Evolutionary conservation across 2,113 vertebrate species (phyloP).

Genomic region (Menidia beryllina): DNA sequence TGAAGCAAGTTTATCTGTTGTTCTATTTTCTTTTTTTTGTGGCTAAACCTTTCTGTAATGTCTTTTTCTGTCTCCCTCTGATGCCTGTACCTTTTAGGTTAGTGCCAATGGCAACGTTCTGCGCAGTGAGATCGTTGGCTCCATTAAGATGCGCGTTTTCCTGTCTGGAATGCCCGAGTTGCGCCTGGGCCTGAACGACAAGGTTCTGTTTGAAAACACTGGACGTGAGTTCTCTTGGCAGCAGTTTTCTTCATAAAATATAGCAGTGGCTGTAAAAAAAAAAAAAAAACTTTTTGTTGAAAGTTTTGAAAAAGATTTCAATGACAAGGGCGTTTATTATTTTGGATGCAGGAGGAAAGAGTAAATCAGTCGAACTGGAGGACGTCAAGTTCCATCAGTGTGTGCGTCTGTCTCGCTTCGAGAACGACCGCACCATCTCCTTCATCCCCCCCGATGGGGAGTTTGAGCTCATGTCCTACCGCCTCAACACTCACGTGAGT

Average conservation of each 20-base stretch:
- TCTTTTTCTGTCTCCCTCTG: neutral
- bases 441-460: constrained; percentile 92
- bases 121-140: constrained; percentile 97
- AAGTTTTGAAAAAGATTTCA: no score
- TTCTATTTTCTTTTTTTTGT: neutral
- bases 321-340: no score
- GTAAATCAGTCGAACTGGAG: constrained; percentile 91
- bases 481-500: constrained; percentile 90
- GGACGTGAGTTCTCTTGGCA: constrained; percentile 89
- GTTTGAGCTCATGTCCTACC: constrained; percentile 92
- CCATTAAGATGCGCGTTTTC: constrained; percentile 98
- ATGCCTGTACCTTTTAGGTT: constrained; percentile 80
- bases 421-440: constrained; percentile 91
- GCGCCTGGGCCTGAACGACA: constrained; percentile 95
- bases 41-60: neutral
- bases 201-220: constrained; percentile 98
- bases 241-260: neutral
- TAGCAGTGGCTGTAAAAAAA: no score
- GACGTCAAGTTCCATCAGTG: constrained; percentile 94
- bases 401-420: constrained; percentile 90
- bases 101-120: constrained; percentile 97
- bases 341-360: constrained; percentile 85
- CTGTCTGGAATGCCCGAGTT: constrained; percentile 97
- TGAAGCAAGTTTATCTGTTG: neutral
- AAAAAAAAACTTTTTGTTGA: no score